Evolutionary conservation across 2,113 vertebrate species (phyloP).

Genomic region (Rattus norvegicus): DNA sequence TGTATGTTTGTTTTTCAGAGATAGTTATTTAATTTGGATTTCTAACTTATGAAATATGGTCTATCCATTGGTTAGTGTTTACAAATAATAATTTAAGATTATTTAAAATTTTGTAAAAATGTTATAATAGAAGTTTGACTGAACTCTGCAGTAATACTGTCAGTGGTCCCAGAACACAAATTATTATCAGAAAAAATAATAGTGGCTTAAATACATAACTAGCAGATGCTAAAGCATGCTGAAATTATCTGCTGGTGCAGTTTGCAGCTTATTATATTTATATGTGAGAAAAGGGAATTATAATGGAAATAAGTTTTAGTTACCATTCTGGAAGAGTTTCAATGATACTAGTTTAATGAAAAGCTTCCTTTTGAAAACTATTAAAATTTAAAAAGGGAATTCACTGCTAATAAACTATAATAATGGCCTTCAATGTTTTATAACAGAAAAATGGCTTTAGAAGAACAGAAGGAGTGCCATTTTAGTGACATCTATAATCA

Average conservation of each 20-base stretch:
- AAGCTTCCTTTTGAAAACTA: constrained; percentile 13
- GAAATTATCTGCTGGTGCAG: not conserved
- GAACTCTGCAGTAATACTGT: not conserved
- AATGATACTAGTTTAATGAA: not conserved
- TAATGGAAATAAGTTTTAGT: constrained; percentile 38
- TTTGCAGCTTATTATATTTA: constrained; percentile 43
- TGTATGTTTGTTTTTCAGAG: no score
- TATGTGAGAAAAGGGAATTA: constrained; percentile 2
- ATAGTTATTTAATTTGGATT: not conserved
- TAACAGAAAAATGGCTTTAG: not conserved
- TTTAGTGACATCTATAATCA: not conserved
- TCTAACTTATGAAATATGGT: not conserved
- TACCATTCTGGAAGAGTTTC: constrained; percentile 44
- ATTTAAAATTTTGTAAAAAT: not conserved
- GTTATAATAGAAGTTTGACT: not conserved
- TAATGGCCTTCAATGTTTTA: constrained; percentile 33
- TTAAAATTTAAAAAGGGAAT: constrained; percentile 57
- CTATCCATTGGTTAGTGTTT: not conserved
- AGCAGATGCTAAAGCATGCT: not conserved
- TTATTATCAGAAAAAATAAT: not conserved
- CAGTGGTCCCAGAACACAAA: not conserved
- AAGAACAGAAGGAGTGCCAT: not conserved
- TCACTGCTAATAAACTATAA: constrained; percentile 33
- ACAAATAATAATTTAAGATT: not conserved
- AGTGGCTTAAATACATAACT: constrained; percentile 20